Base-by-base conservation (phyloP, 2,888 invertebrate genomes). In the Hyles lineata region DNA sequence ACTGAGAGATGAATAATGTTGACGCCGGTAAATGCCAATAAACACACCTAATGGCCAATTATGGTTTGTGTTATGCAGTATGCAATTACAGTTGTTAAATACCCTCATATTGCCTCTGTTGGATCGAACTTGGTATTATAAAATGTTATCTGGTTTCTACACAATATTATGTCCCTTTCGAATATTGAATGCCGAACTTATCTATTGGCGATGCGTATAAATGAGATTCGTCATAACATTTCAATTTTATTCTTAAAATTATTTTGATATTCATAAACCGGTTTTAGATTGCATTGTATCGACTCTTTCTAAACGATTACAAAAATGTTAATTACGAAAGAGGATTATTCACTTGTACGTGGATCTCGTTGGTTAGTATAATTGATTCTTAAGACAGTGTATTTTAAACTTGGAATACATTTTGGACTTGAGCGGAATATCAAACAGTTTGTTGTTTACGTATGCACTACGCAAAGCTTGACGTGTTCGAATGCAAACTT, bases 391-490 rank as follows among this genome's bases (percentile, higher is more conserved):
- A 50, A 67, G 11, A 17, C 17, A 43, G 43, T 67, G 43, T 67
- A 50, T 67, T 63, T 67, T 50, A 67, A 67, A 67, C 43, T 67
- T 67, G 71, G 67, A 71, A 55, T 63, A 70, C 63, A 72, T 75
- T 71, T 79, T 75, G 63, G 74, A 74, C 76, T 71, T 74, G 60
- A 62, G 32, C 35, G 9, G 74, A 70, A 75, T 74, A 77, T 74
- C 32, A 35, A 75, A 67, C 23, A 25, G 17, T 15, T 50, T 43
- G 67, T 15, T 50, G 29, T 29, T 67, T 50, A 23, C 23, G 50
- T 67, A 23, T 67, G 50, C 23, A 23, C 15, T 67, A 55, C 17
- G 43, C 43, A 7, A 67, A 21, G 23, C 67, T 50, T 67, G 5
- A 29, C 29, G 23, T 9, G 63, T 67, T 23, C 23, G 15, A 21